Percentiles rank a stretch among this genome's conserved stretches.
These are phyloP conservation scores for Trinorchestia longiramus DNA, from an alignment of 1,140 invertebrate genomes.

Conservation along the genomic window DNA sequence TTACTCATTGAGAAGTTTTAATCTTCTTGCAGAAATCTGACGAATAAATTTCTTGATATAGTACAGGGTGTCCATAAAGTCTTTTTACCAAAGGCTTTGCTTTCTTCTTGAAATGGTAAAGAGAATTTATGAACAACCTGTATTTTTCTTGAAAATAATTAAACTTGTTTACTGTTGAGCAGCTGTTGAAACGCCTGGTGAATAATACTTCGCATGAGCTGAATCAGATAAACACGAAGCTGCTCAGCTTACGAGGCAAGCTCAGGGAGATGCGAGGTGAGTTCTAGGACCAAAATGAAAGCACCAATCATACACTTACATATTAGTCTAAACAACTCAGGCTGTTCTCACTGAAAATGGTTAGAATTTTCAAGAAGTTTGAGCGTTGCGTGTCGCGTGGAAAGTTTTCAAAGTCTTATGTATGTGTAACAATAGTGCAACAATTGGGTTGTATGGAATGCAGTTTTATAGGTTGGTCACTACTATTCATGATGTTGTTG, in stretches of 20 bases:
- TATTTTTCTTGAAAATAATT: neutral
- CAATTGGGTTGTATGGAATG: too few species aligned
- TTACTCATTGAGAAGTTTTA: too few species aligned
- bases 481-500: neutral
- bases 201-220: neutral
- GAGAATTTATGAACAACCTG: too few species aligned
- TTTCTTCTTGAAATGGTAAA: too few species aligned
- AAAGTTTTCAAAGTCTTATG: neutral
- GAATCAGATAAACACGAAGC: neutral
- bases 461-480: neutral
- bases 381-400: neutral
- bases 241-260: neutral
- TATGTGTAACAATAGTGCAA: neutral
- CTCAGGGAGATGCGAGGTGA: slow-evolving; percentile 14
- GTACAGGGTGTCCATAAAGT: too few species aligned
- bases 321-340: neutral
- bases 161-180: neutral
- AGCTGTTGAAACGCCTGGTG: neutral
- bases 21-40: too few species aligned
- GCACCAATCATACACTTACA: neutral
- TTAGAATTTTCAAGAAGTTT: neutral
- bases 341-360: neutral
- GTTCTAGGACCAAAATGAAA: neutral
- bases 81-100: too few species aligned
- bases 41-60: too few species aligned